Evolutionary conservation across 2,113 vertebrate genomes (phyloP).

Genomic region (Rattus rattus): DNA sequence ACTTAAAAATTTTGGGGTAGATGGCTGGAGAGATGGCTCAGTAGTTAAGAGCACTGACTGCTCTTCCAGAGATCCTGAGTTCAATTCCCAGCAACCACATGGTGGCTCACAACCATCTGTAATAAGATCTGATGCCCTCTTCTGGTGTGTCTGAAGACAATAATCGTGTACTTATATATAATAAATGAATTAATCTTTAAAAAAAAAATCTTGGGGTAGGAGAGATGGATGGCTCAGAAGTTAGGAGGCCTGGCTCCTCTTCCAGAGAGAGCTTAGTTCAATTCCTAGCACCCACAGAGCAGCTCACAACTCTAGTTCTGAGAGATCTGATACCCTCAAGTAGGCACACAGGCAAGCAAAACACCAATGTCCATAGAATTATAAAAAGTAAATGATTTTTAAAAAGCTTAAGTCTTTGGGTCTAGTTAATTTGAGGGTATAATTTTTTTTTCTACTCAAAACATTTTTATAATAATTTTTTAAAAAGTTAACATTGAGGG

Average conservation of each 20-base stretch:
- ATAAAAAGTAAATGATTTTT: background rate
- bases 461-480: background rate
- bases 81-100: too few species aligned
- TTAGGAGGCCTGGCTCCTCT: background rate
- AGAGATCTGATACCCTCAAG: background rate
- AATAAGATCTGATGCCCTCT: too few species aligned
- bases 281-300: background rate
- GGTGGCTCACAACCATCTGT: too few species aligned
- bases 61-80: too few species aligned
- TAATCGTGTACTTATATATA: too few species aligned
- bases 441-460: background rate
- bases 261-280: background rate
- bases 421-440: background rate
- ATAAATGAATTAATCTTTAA: too few species aligned
- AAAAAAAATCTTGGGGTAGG: background rate
- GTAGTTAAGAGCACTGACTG: too few species aligned
- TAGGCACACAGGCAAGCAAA: background rate
- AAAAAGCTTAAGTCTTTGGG: background rate
- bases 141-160: too few species aligned
- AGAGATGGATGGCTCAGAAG: background rate
- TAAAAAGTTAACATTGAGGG: background rate
- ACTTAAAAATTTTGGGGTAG: background rate
- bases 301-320: background rate
- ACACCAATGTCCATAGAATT: background rate
- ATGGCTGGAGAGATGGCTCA: too few species aligned